Conservation (phyloP, 2,797 vertebrate species). For the Allobates femoralis region DNA sequence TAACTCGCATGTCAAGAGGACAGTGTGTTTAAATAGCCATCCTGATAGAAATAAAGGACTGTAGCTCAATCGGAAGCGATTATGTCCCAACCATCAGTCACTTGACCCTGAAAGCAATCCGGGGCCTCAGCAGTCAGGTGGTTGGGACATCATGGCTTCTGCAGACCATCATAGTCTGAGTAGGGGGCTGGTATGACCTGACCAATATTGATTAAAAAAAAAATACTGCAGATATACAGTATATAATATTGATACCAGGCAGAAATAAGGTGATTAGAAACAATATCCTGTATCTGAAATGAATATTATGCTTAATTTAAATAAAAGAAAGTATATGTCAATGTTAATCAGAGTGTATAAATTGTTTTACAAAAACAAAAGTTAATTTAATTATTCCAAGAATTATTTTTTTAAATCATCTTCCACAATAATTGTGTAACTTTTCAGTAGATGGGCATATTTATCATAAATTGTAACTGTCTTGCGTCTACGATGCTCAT, state of each 20-base stretch:
- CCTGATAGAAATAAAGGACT: no score
- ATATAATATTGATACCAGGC: background rate
- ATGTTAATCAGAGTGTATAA: background rate
- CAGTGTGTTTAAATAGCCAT: no score
- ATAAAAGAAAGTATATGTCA: slow-evolving; percentile 3
- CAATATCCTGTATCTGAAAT: slow-evolving; percentile 12
- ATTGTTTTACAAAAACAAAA: background rate
- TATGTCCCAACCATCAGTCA: no score
- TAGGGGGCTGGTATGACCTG: no score
- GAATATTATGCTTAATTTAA: slow-evolving; percentile 2
- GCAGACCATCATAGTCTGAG: no score
- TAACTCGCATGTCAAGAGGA: no score
- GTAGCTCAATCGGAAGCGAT: no score
- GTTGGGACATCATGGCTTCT: no score
- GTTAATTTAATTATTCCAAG: slow-evolving; percentile 30
- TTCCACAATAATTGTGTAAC: slow-evolving; percentile 61
- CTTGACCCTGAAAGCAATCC: no score
- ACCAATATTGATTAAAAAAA: no score
- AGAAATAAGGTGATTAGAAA: background rate
- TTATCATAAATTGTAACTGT: slow-evolving; percentile 68
- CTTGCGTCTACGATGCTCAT: slow-evolving; percentile 67
- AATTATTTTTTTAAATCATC: background rate
- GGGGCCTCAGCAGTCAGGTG: no score
- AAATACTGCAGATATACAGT: background rate
- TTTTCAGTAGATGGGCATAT: slow-evolving; percentile 67